Percentiles rank a stretch among this genome's conserved stretches.
Evolutionary conservation across 1,140 invertebrate genomes (phyloP).

Genomic region (Panagrolaimus sp.): DNA sequence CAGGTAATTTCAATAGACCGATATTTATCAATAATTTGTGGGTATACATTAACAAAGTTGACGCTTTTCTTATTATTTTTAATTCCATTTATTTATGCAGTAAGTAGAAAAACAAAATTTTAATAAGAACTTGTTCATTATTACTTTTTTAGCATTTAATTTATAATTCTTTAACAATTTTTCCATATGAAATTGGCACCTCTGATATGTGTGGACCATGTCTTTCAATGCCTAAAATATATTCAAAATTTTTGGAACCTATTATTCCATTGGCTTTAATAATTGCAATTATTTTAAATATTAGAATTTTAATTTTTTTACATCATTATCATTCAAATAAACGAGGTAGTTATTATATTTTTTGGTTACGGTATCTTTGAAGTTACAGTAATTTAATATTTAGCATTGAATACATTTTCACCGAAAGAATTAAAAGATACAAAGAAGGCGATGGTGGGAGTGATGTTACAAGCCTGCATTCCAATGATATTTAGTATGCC

Average conservation of each 20-base stretch:
- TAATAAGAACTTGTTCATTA: neutral
- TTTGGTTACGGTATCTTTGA: too few relatives aligned
- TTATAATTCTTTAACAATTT: conserved; percentile 7
- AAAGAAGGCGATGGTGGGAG: conserved; percentile 1
- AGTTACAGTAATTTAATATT: neutral
- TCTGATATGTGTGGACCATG: conserved; percentile 8
- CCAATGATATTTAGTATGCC: conserved; percentile 5
- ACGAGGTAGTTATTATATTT: too few relatives aligned
- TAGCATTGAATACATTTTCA: neutral
- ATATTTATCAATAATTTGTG: neutral
- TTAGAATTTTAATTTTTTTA: neutral
- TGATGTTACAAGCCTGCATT: neutral
- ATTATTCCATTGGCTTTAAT: neutral
- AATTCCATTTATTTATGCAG: conserved; percentile 1
- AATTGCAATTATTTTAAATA: neutral
- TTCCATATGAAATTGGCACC: neutral
- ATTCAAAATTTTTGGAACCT: neutral
- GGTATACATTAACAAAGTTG: neutral
- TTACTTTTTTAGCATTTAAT: conserved; percentile 10
- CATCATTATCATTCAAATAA: neutral
- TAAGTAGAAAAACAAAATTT: neutral
- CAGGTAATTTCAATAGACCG: neutral
- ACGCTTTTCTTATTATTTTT: neutral
- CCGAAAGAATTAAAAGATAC: conserved; percentile 1
- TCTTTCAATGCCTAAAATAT: neutral